Evolutionary conservation across 2,888 invertebrate species (phyloP).

Genomic region (Peribatodes rhomboidaria): DNA sequence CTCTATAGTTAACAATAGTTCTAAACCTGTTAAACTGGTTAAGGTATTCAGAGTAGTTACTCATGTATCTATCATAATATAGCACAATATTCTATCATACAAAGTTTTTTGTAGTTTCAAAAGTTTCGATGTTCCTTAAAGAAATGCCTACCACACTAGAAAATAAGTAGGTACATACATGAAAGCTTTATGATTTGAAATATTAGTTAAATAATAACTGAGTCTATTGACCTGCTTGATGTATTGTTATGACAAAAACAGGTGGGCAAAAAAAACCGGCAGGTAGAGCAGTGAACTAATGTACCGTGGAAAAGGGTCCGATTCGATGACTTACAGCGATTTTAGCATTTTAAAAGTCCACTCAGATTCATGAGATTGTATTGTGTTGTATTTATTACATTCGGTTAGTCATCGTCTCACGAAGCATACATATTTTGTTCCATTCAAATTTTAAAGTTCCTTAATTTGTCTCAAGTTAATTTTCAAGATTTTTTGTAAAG

Average conservation of each 20-base stretch:
- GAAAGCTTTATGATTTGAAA: slow-evolving; percentile 2
- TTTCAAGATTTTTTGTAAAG: no score
- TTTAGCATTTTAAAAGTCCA: background rate
- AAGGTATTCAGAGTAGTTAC: background rate
- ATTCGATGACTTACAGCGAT: slow-evolving; percentile 2
- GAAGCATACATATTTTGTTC: background rate
- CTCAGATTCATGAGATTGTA: slow-evolving; percentile 5
- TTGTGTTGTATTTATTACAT: background rate
- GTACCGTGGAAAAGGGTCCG: slow-evolving; percentile 27
- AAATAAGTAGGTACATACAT: background rate
- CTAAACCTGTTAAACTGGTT: background rate
- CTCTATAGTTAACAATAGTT: background rate
- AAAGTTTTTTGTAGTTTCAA: background rate
- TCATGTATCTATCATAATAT: no score
- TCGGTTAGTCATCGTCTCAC: background rate
- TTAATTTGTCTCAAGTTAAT: background rate
- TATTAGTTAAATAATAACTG: slow-evolving; percentile 21
- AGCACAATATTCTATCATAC: background rate
- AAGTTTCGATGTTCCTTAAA: no score
- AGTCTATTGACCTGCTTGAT: slow-evolving; percentile 31
- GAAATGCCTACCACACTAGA: background rate
- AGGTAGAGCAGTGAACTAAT: slow-evolving; percentile 33
- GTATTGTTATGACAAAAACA: slow-evolving; percentile 35
- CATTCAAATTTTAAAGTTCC: no score
- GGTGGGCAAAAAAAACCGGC: slow-evolving; percentile 31